A percentile compares a stretch with the other conserved stretches of the same genome.
Evolutionary conservation across 2,113 vertebrate genomes (phyloP).

Genomic region (Stigmatopora nigra): DNA sequence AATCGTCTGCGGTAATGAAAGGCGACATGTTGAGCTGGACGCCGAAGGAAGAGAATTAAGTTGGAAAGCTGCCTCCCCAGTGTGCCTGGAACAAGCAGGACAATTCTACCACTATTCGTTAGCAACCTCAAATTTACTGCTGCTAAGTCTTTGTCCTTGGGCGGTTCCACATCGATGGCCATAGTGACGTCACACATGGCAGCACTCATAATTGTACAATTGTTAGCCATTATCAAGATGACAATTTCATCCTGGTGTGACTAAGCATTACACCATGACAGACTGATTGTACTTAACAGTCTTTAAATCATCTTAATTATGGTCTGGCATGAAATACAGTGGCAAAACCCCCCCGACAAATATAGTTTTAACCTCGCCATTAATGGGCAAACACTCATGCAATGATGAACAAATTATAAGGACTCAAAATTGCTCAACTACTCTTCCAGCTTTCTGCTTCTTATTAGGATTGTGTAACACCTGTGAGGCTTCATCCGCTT

Average conservation of each 20-base stretch:
- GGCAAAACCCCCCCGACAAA: slow-evolving; percentile 20
- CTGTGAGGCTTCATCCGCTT: slow-evolving; percentile 15
- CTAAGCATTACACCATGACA: slow-evolving; percentile 23
- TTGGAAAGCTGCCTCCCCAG: slow-evolving; percentile 4
- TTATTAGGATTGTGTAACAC: slow-evolving; percentile 6
- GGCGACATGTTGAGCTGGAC: slow-evolving; percentile 7
- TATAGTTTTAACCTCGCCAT: slow-evolving; percentile 10
- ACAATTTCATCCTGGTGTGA: slow-evolving; percentile 14
- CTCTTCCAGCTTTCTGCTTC: slow-evolving; percentile 18
- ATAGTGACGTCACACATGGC: slow-evolving; percentile 14
- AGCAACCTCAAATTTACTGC: slow-evolving; percentile 2
- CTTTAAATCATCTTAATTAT: slow-evolving; percentile 52
- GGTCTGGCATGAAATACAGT: slow-evolving; percentile 27
- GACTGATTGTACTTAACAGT: slow-evolving; percentile 39
- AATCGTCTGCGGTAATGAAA: slow-evolving; percentile 24
- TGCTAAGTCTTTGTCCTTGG: slow-evolving; percentile 11
- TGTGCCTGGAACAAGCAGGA: slow-evolving; percentile 4
- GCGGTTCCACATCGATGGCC: not conserved
- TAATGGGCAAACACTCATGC: slow-evolving; percentile 8
- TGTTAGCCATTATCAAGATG: slow-evolving; percentile 19
- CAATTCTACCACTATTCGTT: not conserved
- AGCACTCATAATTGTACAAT: slow-evolving; percentile 4
- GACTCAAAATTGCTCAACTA: slow-evolving; percentile 16
- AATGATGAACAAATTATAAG: slow-evolving; percentile 20
- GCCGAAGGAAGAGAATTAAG: slow-evolving; percentile 4